Percentiles rank a stretch among this genome's conserved stretches.
Conservation (phyloP, 2,113 vertebrate species). For the Synodontis membranacea region DNA sequence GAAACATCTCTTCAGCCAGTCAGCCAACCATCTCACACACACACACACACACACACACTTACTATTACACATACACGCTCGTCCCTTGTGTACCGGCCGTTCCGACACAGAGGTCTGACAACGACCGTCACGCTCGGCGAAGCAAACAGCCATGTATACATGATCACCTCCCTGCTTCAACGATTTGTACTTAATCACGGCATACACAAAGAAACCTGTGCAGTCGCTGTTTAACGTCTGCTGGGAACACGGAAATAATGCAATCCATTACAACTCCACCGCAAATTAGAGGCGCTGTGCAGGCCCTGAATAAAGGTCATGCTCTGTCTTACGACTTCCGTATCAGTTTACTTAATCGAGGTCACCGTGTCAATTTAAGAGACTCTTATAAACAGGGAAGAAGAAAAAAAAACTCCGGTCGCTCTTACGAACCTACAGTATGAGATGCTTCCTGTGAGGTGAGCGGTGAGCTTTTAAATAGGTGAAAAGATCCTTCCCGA, state of each 20-base stretch:
- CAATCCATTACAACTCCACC: neutral
- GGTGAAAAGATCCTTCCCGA: neutral
- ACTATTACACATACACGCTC: conserved; percentile 31
- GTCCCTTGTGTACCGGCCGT: conserved; percentile 36
- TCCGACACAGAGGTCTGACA: conserved; percentile 51
- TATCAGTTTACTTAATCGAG: neutral
- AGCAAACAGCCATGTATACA: conserved; percentile 32
- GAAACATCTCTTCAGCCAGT: conserved; percentile 58
- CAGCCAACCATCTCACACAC: conserved; percentile 50
- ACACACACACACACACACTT: conserved; percentile 28
- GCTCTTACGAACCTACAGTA: neutral
- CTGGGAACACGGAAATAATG: neutral
- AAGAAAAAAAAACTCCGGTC: neutral
- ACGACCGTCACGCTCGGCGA: conserved; percentile 40
- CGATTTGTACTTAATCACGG: conserved; percentile 28
- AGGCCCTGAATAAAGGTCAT: neutral
- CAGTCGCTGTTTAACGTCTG: neutral
- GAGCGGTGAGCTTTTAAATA: neutral
- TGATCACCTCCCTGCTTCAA: conserved; percentile 2
- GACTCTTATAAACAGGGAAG: neutral
- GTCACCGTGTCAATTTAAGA: neutral
- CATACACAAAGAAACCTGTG: conserved; percentile 12
- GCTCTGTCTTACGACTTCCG: neutral
- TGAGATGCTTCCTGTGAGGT: neutral
- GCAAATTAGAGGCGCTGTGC: neutral